Percentiles rank a stretch among this genome's conserved stretches.
phyloP scores from a whole-genome alignment of 2,888 invertebrate genomes.

The Cephus nigrinus region DNA sequence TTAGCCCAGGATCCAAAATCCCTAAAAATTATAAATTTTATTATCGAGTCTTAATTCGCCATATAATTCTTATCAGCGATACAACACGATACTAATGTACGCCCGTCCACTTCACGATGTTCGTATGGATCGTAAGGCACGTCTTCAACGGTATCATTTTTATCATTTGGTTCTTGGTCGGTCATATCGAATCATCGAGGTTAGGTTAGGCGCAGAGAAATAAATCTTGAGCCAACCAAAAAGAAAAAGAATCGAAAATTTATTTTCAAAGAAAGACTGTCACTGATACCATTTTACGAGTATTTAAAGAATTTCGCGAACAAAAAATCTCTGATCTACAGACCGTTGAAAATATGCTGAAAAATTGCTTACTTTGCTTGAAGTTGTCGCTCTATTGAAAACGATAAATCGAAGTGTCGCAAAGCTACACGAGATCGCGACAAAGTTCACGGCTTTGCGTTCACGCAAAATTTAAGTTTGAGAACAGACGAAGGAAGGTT shows the following conservation, averaged over 20 bases:
- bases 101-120: constrained; percentile 24
- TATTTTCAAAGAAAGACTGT: not conserved
- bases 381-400: not conserved
- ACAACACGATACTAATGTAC: constrained; percentile 36
- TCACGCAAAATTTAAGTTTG: not conserved
- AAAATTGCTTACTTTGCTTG: not conserved
- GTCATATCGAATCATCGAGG: too few relatives aligned
- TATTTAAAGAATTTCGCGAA: not conserved
- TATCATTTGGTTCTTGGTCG: not conserved
- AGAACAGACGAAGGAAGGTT: not conserved
- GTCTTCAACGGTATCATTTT: constrained; percentile 6
- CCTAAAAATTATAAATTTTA: constrained; percentile 23
- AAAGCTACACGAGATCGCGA: not conserved
- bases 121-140: constrained; percentile 37
- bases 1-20: constrained; percentile 39
- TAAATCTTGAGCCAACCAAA: too few relatives aligned
- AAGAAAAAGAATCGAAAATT: not conserved
- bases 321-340: too few relatives aligned
- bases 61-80: not conserved
- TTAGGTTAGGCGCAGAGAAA: too few relatives aligned
- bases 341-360: not conserved
- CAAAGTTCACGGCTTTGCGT: not conserved
- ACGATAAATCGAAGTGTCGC: not conserved
- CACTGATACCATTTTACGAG: not conserved
- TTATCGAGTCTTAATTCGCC: not conserved